These are phyloP conservation scores for Drosophila varians DNA, from an alignment of 1,140 invertebrate genomes.

Conservation along the genomic window DNA sequence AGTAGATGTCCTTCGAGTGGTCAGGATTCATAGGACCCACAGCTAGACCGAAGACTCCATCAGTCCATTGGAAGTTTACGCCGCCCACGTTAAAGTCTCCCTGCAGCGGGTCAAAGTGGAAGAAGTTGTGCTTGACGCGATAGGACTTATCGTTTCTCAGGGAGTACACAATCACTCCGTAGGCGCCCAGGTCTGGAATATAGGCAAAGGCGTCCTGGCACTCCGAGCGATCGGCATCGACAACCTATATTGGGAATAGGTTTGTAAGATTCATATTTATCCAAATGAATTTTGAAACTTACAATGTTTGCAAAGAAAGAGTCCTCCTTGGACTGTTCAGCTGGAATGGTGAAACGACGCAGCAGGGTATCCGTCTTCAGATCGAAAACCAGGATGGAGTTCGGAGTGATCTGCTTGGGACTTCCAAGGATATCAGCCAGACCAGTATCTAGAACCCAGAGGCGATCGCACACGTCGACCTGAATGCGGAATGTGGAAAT, in stretches of 20 bases:
- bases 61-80: constrained; percentile 91
- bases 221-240: constrained; percentile 87
- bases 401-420: constrained; percentile 86
- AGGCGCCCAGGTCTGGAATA: constrained; percentile 89
- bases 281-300: constrained; percentile 61
- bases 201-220: constrained; percentile 91
- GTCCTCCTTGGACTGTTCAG: constrained; percentile 87
- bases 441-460: constrained; percentile 91
- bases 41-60: constrained; percentile 89
- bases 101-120: constrained; percentile 91
- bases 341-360: constrained; percentile 87
- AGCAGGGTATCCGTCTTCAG: constrained; percentile 89
- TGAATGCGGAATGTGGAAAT: constrained; percentile 88
- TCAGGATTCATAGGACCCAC: constrained; percentile 86
- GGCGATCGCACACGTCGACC: constrained; percentile 88
- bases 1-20: constrained; percentile 88
- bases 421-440: constrained; percentile 88
- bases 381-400: constrained; percentile 89
- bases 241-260: constrained; percentile 80
- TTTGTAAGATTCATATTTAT: too few species aligned
- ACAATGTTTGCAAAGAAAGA: constrained; percentile 90
- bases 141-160: constrained; percentile 89
- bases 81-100: constrained; percentile 89
- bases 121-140: constrained; percentile 91
- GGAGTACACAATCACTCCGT: constrained; percentile 90